These are phyloP conservation scores for Plutomurus gul DNA, from an alignment of 1,140 invertebrate species.

Conservation along the genomic window DNA sequence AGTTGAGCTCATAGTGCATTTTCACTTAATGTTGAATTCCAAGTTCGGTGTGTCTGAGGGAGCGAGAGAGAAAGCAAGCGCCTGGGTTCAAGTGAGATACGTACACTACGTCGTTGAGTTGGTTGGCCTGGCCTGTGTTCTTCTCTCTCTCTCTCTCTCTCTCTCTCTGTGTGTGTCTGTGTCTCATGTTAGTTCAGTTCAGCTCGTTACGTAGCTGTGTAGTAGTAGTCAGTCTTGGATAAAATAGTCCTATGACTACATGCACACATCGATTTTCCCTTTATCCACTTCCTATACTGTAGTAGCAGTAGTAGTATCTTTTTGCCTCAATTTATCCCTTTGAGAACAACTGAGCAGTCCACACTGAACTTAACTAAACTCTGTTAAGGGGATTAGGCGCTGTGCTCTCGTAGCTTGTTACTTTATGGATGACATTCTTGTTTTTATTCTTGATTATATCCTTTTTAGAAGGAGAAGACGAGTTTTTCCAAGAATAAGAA, in stretches of 20 bases:
- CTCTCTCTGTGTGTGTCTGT: too few relatives aligned
- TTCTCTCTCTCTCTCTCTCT: too few relatives aligned
- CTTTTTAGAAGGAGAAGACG: too few relatives aligned
- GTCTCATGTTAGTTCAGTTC: slow-evolving; percentile 14
- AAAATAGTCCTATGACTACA: not conserved
- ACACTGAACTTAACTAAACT: not conserved
- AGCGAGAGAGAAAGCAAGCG: slow-evolving; percentile 5
- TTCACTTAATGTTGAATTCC: not conserved
- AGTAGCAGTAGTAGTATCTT: not conserved
- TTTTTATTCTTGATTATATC: too few relatives aligned
- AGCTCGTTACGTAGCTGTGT: not conserved
- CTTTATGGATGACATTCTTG: not conserved
- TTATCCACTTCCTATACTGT: not conserved
- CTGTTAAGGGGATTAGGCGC: too few relatives aligned
- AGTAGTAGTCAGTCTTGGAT: not conserved
- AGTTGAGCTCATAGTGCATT: not conserved
- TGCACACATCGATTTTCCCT: slow-evolving; percentile 6
- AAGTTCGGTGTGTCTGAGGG: not conserved
- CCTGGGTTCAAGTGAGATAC: not conserved
- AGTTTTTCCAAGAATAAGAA: too few relatives aligned
- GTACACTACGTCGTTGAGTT: not conserved
- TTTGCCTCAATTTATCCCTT: not conserved
- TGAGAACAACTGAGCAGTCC: slow-evolving; percentile 6
- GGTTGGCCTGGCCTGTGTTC: not conserved
- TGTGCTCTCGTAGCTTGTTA: too few relatives aligned